These are phyloP conservation scores for Ctena decussata DNA, from an alignment of 2,888 invertebrate genomes.

Conservation along the genomic window DNA sequence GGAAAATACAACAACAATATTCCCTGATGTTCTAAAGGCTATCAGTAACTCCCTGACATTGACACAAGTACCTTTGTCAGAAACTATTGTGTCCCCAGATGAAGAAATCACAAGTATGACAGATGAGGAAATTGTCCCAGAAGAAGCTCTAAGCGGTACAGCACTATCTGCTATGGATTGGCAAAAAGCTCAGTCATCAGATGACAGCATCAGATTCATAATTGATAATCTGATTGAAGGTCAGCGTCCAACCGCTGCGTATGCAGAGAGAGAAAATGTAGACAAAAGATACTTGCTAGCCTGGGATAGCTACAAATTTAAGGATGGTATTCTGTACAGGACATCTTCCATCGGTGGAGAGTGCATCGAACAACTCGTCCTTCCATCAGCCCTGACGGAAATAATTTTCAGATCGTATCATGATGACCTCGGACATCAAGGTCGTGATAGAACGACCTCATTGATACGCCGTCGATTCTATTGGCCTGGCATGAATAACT, in stretches of 20 bases:
- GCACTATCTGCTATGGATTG: background rate
- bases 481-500: background rate
- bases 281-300: background rate
- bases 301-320: background rate
- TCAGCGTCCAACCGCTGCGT: background rate
- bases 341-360: background rate
- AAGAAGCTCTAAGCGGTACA: background rate
- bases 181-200: background rate
- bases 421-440: background rate
- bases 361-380: background rate
- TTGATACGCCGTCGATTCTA: background rate
- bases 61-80: background rate
- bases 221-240: background rate
- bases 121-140: background rate
- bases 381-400: background rate
- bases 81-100: too few species aligned
- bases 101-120: background rate
- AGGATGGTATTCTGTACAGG: background rate
- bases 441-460: background rate
- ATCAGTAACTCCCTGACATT: background rate
- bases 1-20: background rate
- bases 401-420: background rate
- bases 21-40: background rate
- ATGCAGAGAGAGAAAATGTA: background rate
- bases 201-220: background rate